Evolutionary conservation across 2,113 vertebrate species (phyloP), one percentile per base, ranked within the genome.

Genomic region (Eudyptes chrysolophus): DNA sequence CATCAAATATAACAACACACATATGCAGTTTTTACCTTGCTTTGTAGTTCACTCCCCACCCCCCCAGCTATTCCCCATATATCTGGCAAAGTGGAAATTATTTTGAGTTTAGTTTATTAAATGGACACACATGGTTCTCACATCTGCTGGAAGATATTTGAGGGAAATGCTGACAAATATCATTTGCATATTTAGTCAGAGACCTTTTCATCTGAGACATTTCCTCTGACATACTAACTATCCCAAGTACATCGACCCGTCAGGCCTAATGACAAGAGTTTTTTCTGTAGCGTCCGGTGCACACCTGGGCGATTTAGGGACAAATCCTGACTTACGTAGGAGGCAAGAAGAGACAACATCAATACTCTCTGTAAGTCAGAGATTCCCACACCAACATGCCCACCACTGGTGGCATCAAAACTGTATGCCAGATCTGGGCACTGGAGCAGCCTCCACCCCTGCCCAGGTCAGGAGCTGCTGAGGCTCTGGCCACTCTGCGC

Each of bases 1-100:
- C 85, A 97, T 97, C 90, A 77, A 97, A 84, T 65, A 77, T 90
- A 96, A 97, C 94, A 96, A 81, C 89, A 81, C 87, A 95, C 96
- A 97, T 93, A 97, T 96, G 96, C 92, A 92, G 84, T 86, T 95
- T 94, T 94, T 97, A 97, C 96, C 95, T 97, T 96, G 94, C 97
- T 97, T 97, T 97, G 96, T 94, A 97, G 94, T 92, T 94, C 0
- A 0, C 40, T 90, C 84, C 72, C 49, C 49, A 13, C 49, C 25
- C 69, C 18, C 65, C 27, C 78, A 69, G 87, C 92, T 92, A 92
- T 93, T 92, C 80, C 66, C 27, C 58, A 94, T 92, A 81, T 90
- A 95, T 95, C 83, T 78, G 91, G 76, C 71, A 95, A 96, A 92
- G 92, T 94, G 90, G 87, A 94, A 96, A 96, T 96, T 94, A 91